Evolutionary conservation across 1,140 invertebrate genomes (phyloP).

Genomic region (Drosophila santomea): DNA sequence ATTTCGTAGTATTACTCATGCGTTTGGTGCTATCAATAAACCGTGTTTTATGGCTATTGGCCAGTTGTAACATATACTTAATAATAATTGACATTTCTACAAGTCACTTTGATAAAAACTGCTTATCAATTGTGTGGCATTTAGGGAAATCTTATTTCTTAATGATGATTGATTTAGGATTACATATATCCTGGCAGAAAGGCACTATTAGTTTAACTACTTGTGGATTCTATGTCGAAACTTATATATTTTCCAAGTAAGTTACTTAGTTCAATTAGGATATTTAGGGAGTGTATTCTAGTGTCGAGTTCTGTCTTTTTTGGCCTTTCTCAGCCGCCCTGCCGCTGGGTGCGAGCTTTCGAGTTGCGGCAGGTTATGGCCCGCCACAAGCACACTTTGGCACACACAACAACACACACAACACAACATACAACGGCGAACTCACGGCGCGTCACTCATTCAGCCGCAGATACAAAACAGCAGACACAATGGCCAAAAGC

Average conservation of each 20-base stretch:
- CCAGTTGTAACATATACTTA: slow-evolving; percentile 1
- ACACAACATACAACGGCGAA: background rate
- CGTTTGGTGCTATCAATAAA: background rate
- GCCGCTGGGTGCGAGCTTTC: slow-evolving; percentile 42
- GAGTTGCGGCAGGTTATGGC: slow-evolving; percentile 78
- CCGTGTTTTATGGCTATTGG: slow-evolving; percentile 9
- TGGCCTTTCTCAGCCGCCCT: slow-evolving; percentile 9
- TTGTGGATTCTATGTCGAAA: too few relatives aligned
- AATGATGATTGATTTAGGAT: too few relatives aligned
- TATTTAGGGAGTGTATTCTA: slow-evolving; percentile 14
- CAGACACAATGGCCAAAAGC: slow-evolving; percentile 64
- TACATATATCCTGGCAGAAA: too few relatives aligned
- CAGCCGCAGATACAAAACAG: slow-evolving; percentile 37
- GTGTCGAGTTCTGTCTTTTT: slow-evolving; percentile 2
- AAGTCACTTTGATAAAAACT: slow-evolving; percentile 23
- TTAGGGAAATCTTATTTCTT: background rate
- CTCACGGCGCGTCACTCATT: slow-evolving; percentile 26
- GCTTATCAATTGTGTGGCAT: slow-evolving; percentile 13
- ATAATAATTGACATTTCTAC: slow-evolving; percentile 5
- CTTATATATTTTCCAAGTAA: background rate
- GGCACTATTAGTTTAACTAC: too few relatives aligned
- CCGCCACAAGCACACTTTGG: slow-evolving; percentile 44
- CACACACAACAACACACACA: slow-evolving; percentile 3
- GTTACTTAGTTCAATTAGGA: background rate
- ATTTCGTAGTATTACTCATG: background rate